phyloP scores from a whole-genome alignment of 2,113 vertebrate species.

The Muntiacus muntjak region DNA sequence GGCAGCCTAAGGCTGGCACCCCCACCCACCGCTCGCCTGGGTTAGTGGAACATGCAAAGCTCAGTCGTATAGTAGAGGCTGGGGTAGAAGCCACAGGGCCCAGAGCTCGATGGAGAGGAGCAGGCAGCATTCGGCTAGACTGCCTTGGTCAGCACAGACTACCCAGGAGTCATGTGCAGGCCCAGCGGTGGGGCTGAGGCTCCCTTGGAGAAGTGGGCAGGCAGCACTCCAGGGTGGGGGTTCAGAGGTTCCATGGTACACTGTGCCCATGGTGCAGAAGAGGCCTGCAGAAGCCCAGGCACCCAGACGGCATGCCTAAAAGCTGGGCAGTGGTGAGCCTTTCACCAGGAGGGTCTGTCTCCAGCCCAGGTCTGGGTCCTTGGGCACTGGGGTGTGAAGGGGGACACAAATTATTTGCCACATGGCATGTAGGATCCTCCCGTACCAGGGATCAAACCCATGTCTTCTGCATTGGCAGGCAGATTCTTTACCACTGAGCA shows the following conservation, averaged over 20 bases:
- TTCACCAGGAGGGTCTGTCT: not conserved
- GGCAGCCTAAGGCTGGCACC: not conserved
- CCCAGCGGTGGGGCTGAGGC: not conserved
- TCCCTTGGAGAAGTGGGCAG: not conserved
- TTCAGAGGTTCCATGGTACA: not conserved
- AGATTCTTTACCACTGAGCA: not conserved
- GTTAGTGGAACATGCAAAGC: not conserved
- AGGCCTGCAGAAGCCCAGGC: not conserved
- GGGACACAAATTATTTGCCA: not conserved
- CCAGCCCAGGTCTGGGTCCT: not conserved
- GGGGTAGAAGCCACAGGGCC: not conserved
- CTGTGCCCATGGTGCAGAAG: not conserved
- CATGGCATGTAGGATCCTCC: not conserved
- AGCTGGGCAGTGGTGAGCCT: not conserved
- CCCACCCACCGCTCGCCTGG: fast-evolving
- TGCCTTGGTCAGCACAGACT: not conserved
- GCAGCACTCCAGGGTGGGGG: not conserved
- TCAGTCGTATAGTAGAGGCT: not conserved
- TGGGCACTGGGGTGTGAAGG: not conserved
- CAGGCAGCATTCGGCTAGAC: not conserved
- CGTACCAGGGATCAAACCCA: not conserved
- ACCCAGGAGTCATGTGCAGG: not conserved
- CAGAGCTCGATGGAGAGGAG: not conserved
- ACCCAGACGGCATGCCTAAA: not conserved
- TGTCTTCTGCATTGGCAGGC: not conserved